Base-by-base conservation (phyloP, 2,888 invertebrate genomes). In the Nomada hirtipes region DNA sequence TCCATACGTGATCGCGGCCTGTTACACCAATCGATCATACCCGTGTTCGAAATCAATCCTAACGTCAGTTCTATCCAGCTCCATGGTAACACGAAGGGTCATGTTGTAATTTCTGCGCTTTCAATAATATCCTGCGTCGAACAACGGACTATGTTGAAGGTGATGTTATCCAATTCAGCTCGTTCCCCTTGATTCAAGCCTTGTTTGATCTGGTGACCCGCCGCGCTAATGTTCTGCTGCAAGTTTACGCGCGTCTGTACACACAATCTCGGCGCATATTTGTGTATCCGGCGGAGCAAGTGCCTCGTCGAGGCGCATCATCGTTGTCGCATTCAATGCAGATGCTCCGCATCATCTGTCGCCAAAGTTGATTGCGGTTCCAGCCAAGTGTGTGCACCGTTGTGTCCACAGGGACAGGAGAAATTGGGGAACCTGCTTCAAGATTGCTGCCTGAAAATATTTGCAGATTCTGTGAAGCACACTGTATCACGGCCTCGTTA, bases 311-410 rank as follows among this genome's bases (percentile, higher is more conserved):
- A 47, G 75, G 60, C 60, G 50, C 61, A 59, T 64, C 79, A 29
- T 47, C 59, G 70, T 63, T 70, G 74, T 59, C 23, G 69, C 77
- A 74, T 76, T 79, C 77, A 79, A 79, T 60, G 84, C 76, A 82
- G 70, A 68, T 64, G 61, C 73, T 83, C 63, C 80, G 85, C 73
- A 71, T 87, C 88, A 88, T 78, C 82, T 82, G 82, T 79, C 84
- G 78, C 23, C 68, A 42, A 78, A 59, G 63, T 69, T 76, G 77
- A 79, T 78, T 79, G 64, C 64, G 29, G 44, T 23, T 23, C 55
- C 42, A 63, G 55, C 47, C 20, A 29, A 63, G 60, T 20, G 68
- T 20, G 26, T 23, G 53, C 55, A 26, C 0, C 53, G 47, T 9
- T 13, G 10, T 18, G 53, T 50, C 15, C n/a, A 36, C n/a, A 11